Conservation (phyloP, 2,113 vertebrate genomes). For the Orcinus orca region DNA sequence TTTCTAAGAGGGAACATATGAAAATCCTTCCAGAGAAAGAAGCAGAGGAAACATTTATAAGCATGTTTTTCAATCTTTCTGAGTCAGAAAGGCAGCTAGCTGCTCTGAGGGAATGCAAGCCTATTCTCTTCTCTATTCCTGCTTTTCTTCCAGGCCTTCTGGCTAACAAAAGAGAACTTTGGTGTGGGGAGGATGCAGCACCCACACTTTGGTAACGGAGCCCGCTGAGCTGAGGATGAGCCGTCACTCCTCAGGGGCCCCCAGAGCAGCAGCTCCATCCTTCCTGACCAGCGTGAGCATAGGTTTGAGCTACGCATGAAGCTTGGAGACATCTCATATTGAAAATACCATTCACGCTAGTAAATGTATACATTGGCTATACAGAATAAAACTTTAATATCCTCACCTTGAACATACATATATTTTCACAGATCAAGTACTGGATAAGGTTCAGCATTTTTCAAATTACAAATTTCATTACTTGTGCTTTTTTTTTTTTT, state of each 20-base stretch:
- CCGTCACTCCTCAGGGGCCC: neutral
- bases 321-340: neutral
- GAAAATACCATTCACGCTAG: neutral
- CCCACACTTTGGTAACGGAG: neutral
- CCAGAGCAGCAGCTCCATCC: neutral
- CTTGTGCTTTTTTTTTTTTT: neutral
- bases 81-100: neutral
- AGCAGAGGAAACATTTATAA: neutral
- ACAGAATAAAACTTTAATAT: neutral
- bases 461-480: neutral
- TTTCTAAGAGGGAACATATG: neutral
- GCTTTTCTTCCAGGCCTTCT: neutral
- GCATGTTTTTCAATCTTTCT: neutral
- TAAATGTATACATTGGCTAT: neutral
- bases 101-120: neutral
- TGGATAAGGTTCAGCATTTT: neutral
- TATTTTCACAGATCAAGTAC: neutral
- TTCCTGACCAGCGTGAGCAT: neutral
- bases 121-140: neutral
- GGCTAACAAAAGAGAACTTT: neutral
- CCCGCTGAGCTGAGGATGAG: neutral
- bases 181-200: accelerated
- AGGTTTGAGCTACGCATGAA: neutral
- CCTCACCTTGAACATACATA: neutral
- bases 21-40: neutral